Evolutionary conservation across 92 coral and sea anemone genomes (phyloP).

Genomic region (Parazoanthus atlanticus): DNA sequence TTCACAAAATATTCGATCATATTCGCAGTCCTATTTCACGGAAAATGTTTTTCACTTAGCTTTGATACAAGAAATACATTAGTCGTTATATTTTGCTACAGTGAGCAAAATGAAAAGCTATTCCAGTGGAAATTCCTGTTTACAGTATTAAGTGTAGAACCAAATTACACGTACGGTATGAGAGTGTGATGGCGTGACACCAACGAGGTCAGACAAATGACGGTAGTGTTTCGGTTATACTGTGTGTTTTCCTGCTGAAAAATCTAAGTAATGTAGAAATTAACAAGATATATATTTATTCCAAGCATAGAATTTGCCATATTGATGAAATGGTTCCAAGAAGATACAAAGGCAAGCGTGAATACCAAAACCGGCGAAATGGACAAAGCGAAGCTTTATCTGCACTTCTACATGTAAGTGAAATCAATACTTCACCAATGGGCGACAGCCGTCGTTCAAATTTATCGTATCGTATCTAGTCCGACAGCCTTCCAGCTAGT

Average conservation of each 20-base stretch:
- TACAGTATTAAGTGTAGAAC: not conserved
- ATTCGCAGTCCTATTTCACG: too few relatives aligned
- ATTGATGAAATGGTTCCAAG: not conserved
- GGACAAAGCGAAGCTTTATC: constrained; percentile 2
- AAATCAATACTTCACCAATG: not conserved
- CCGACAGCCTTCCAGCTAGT: not conserved
- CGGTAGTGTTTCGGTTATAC: not conserved
- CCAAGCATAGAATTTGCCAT: too few relatives aligned
- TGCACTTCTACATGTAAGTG: constrained; percentile 2
- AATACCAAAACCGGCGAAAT: not conserved
- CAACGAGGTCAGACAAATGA: not conserved
- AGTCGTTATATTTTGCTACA: too few relatives aligned
- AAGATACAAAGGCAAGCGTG: not conserved
- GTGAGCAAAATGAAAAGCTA: too few relatives aligned
- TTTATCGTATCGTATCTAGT: not conserved
- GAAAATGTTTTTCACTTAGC: too few relatives aligned
- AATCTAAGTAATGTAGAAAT: too few relatives aligned
- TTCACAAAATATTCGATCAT: too few relatives aligned
- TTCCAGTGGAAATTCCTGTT: too few relatives aligned
- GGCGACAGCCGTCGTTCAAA: not conserved
- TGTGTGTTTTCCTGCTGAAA: not conserved
- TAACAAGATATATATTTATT: too few relatives aligned
- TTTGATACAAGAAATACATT: not conserved
- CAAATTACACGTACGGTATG: not conserved
- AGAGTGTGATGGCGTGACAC: not conserved